phyloP scores from a whole-genome alignment of 2,113 vertebrate species.

The Sylvietta virens region DNA sequence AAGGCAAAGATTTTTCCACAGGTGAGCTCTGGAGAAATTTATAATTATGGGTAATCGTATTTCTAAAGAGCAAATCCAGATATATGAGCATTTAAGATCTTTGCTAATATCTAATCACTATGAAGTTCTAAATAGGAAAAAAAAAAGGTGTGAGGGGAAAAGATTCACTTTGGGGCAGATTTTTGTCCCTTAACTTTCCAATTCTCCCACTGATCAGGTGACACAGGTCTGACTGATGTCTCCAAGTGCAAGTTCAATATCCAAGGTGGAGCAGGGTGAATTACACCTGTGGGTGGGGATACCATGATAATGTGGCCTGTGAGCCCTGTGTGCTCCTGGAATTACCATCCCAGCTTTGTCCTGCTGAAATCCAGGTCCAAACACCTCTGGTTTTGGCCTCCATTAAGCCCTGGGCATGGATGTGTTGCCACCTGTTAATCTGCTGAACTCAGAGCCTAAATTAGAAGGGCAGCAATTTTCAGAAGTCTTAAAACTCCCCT shows the following conservation, averaged over 20 bases:
- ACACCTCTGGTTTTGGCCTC: background rate
- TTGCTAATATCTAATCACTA: too few relatives aligned
- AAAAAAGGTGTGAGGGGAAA: too few relatives aligned
- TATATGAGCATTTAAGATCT: too few relatives aligned
- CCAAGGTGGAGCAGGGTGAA: background rate
- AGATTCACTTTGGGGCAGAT: too few relatives aligned
- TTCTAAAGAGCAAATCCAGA: too few relatives aligned
- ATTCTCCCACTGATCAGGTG: too few relatives aligned
- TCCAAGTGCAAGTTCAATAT: background rate
- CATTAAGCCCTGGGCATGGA: background rate
- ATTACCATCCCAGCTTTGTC: background rate
- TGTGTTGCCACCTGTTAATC: background rate
- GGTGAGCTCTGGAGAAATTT: too few relatives aligned
- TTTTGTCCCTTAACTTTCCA: too few relatives aligned
- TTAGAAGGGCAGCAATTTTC: background rate
- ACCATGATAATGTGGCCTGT: background rate
- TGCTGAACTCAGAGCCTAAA: background rate
- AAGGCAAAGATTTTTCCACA: background rate
- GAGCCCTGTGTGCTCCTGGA: background rate
- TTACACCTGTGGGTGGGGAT: background rate
- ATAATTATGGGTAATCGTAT: too few relatives aligned
- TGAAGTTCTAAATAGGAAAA: too few relatives aligned
- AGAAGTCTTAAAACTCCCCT: background rate
- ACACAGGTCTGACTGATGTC: background rate
- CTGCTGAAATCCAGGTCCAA: background rate